Evolutionary conservation across 2,797 vertebrate genomes (phyloP).

Genomic region (Allobates femoralis): DNA sequence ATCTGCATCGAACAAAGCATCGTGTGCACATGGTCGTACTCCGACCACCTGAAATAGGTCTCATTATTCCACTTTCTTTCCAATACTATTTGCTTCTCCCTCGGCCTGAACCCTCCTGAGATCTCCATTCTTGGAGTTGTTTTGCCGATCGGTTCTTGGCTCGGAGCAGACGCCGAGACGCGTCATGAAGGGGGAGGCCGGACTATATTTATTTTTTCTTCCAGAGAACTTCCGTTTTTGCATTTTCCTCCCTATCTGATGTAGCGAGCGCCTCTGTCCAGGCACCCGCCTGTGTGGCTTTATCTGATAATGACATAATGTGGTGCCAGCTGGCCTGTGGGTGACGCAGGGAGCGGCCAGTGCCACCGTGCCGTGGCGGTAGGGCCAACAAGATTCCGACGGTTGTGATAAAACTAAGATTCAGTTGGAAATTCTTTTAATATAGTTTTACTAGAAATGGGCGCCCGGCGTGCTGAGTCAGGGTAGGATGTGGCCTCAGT

Average conservation of each 20-base stretch:
- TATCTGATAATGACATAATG: constrained; percentile 63
- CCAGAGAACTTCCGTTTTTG: constrained; percentile 59
- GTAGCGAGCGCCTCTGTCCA: constrained; percentile 47
- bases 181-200: constrained; percentile 23
- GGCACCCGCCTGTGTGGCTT: constrained; percentile 58
- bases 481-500: neutral
- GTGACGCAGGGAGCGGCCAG: constrained; percentile 40
- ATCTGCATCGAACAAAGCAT: too few species aligned
- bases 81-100: too few species aligned
- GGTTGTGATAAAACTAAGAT: neutral
- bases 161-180: constrained; percentile 54
- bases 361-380: neutral
- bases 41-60: too few species aligned
- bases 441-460: neutral
- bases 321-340: constrained; percentile 55
- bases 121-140: constrained; percentile 40
- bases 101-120: constrained; percentile 24
- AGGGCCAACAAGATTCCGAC: neutral
- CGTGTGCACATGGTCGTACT: too few species aligned
- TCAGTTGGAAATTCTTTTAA: neutral
- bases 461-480: constrained; percentile 31
- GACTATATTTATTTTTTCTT: constrained; percentile 59
- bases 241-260: constrained; percentile 63
- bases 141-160: constrained; percentile 39
- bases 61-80: too few species aligned